Percentiles rank a stretch among this genome's conserved stretches.
Evolutionary conservation across 2,888 invertebrate species (phyloP).

Genomic region (Thecophora atra): DNA sequence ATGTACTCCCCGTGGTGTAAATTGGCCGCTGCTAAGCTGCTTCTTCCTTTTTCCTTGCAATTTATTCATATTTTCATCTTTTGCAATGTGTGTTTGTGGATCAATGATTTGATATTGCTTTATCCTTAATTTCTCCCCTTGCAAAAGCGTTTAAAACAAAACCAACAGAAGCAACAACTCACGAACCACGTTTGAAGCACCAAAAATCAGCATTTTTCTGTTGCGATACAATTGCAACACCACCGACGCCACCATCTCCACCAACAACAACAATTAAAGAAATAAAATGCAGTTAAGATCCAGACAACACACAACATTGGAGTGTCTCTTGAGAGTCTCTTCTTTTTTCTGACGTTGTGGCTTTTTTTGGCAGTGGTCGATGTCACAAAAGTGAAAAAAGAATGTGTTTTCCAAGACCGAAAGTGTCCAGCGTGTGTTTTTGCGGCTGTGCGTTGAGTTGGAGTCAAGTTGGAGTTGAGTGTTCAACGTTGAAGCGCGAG

Average conservation of each 20-base stretch:
- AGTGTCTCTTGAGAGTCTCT: neutral
- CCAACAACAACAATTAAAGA: slow-evolving; percentile 44
- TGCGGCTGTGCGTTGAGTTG: neutral
- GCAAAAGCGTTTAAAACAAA: neutral
- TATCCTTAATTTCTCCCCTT: neutral
- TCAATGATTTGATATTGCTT: slow-evolving; percentile 10
- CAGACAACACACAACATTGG: neutral
- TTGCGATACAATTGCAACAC: slow-evolving; percentile 42
- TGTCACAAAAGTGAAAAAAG: neutral
- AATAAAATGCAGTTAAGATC: slow-evolving; percentile 43
- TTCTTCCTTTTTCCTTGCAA: neutral
- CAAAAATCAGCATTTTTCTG: slow-evolving; percentile 36
- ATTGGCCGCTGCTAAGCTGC: neutral
- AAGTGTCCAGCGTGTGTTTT: neutral
- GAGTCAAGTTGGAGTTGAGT: neutral
- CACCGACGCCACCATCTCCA: slow-evolving; percentile 40
- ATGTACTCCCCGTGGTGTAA: neutral
- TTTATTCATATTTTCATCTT: neutral
- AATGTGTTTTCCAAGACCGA: neutral
- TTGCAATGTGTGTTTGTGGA: slow-evolving; percentile 42
- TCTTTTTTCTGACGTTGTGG: neutral
- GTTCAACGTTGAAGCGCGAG: neutral
- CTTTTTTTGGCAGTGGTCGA: neutral
- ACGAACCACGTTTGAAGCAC: slow-evolving; percentile 1
- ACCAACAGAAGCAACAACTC: neutral